Percentiles rank a stretch among this genome's conserved stretches.
These are phyloP conservation scores for Ennomos quercinarius DNA, from an alignment of 2,888 invertebrate genomes.

Conservation along the genomic window DNA sequence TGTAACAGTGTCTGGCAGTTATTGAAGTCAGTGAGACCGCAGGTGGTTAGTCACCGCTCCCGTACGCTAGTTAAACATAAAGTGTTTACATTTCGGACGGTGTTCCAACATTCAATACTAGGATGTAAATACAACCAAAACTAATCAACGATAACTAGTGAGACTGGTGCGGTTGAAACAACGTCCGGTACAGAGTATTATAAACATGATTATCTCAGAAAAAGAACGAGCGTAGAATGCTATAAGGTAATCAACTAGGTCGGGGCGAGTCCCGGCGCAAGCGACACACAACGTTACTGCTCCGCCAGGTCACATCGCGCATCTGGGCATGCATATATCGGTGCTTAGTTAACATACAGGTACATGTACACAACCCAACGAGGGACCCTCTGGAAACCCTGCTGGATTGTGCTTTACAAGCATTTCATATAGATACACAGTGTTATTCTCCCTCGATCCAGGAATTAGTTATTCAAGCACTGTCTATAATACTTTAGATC, in stretches of 20 bases:
- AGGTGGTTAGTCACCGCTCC: conserved; percentile 47
- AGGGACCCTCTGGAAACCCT: conserved; percentile 6
- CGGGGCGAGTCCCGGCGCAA: conserved; percentile 19
- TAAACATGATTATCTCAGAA: conserved; percentile 47
- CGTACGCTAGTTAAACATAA: conserved; percentile 38
- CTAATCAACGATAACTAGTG: too few species aligned
- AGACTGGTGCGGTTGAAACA: conserved; percentile 34
- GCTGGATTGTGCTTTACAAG: neutral
- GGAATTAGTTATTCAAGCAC: too few species aligned
- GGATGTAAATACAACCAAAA: too few species aligned
- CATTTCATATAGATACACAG: too few species aligned
- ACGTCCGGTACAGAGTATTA: conserved; percentile 58
- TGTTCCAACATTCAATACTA: conserved; percentile 31
- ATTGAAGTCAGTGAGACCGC: conserved; percentile 35
- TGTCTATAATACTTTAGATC: too few species aligned
- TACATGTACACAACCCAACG: conserved; percentile 24
- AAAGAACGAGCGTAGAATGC: conserved; percentile 53
- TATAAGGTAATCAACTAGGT: conserved; percentile 43
- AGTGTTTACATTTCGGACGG: conserved; percentile 42
- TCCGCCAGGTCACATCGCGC: conserved; percentile 28
- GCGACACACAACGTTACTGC: conserved; percentile 40
- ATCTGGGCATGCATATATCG: conserved; percentile 74
- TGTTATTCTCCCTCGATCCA: too few species aligned
- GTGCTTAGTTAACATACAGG: conserved; percentile 37
- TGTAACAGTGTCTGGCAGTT: conserved; percentile 3